Percentiles rank a stretch among this genome's conserved stretches.
Evolutionary conservation across 2,113 vertebrate genomes (phyloP).

Genomic region (Microtus oregoni): DNA sequence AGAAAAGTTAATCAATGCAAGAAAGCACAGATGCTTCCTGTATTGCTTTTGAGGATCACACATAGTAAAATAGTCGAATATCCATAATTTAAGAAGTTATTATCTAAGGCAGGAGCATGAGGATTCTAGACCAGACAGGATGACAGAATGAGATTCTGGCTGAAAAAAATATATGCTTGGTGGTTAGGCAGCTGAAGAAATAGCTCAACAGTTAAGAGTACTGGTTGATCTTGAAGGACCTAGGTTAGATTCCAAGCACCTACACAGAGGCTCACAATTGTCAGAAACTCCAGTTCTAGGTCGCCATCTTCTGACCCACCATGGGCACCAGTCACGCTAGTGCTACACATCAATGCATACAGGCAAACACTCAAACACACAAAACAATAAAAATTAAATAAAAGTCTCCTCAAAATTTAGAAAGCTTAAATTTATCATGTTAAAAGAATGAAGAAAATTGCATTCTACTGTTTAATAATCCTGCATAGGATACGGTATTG

Average conservation of each 20-base stretch:
- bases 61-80: slow-evolving; percentile 33
- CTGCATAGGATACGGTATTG: background rate
- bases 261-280: background rate
- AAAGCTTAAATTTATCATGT: background rate
- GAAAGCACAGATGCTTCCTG: background rate
- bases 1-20: background rate
- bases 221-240: background rate
- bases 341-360: background rate
- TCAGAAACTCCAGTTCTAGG: background rate
- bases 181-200: background rate
- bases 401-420: background rate
- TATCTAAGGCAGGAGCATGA: background rate
- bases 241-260: background rate
- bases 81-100: background rate
- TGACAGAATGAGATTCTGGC: background rate
- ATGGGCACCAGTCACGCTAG: background rate
- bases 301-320: too few relatives aligned
- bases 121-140: background rate
- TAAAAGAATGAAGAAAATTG: background rate
- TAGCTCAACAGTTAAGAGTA: background rate
- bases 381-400: background rate
- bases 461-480: background rate
- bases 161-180: background rate
- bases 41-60: background rate
- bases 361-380: background rate